Conservation (phyloP, 2,797 vertebrate species). For the Pangasius mekongensis region DNA sequence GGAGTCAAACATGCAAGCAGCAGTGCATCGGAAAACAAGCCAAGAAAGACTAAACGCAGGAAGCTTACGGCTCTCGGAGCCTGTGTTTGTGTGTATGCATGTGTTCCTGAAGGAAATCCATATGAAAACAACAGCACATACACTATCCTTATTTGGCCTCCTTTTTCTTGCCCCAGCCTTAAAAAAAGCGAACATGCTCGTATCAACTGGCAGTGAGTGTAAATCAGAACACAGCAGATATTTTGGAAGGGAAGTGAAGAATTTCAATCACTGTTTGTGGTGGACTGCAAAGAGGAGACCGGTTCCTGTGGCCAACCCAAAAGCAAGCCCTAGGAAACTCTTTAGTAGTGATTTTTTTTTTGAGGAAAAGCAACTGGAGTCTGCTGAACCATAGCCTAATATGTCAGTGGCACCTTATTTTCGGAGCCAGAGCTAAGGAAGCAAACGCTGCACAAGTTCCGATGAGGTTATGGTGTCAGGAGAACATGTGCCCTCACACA, state of each 20-base stretch:
- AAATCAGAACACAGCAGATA: not conserved
- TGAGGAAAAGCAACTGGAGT: slow-evolving; percentile 38
- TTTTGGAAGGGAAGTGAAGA: not conserved
- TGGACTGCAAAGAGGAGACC: slow-evolving; percentile 55
- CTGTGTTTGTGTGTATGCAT: slow-evolving; percentile 34
- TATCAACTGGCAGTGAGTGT: not conserved
- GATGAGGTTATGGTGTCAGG: not conserved
- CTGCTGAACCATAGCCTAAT: slow-evolving; percentile 30
- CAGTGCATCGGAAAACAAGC: slow-evolving; percentile 24
- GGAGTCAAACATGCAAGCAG: slow-evolving; percentile 40
- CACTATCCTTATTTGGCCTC: slow-evolving; percentile 55
- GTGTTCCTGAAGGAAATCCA: slow-evolving; percentile 33
- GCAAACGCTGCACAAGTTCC: not conserved
- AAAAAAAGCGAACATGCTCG: slow-evolving; percentile 43
- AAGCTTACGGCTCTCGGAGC: slow-evolving; percentile 48
- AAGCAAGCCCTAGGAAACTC: slow-evolving; percentile 59
- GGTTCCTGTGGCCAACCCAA: slow-evolving; percentile 64
- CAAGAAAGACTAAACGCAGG: slow-evolving; percentile 50
- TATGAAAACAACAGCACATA: slow-evolving; percentile 42
- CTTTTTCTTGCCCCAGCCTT: slow-evolving; percentile 22
- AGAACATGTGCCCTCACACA: not conserved
- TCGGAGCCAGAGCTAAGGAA: not conserved
- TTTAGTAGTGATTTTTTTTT: slow-evolving; percentile 46
- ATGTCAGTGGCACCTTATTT: not conserved
- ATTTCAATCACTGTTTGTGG: not conserved